Evolutionary conservation across 2,797 vertebrate genomes (phyloP), one percentile per base, ranked within the genome.

Genomic region (Hippocampus kuda): DNA sequence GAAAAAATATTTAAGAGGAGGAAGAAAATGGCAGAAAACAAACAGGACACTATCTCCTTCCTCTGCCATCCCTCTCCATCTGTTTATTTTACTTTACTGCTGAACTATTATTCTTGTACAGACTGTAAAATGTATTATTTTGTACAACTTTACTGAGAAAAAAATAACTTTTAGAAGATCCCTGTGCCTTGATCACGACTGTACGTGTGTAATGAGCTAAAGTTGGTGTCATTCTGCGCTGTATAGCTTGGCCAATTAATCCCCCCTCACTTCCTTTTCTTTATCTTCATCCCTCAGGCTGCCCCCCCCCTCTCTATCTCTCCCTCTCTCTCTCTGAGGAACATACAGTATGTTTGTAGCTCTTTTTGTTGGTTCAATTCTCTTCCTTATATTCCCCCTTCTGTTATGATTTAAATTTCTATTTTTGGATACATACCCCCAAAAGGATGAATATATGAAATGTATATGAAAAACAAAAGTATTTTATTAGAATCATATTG

Each of bases 121-220:
- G 92, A 94, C 92, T 95, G 93, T 94, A 94, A 95, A 94, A 95
- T 94, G 93, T 93, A 94, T 94, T 94, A 94, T 94, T 95, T 95
- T 94, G 93, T 94, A 95, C 92, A 94, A 93, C 93, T 94, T 93
- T 94, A 93, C 92, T 93, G 93, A 86, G 90, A 27, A 92, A 92
- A 92, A 85, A 87, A 86, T 83, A 86, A 92, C 92, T 94, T 94
- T 92, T 93, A 94, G 91, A 93, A 92, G 92, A 94, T 94, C 93
- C 93, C 93, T 94, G 94, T 95, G 94, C 94, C 94, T 95, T 94
- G 93, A 94, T 94, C 93, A 94, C 92, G 92, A 93, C 93, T 94
- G 92, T 94, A 93, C 92, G 91, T 94, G 93, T 93, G 90, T 87
- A 93, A 93, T 92, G 92, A 94, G 92, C 92, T 94, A 92, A 94